Conservation (phyloP, 2,113 vertebrate genomes). For the Pandion haliaetus region DNA sequence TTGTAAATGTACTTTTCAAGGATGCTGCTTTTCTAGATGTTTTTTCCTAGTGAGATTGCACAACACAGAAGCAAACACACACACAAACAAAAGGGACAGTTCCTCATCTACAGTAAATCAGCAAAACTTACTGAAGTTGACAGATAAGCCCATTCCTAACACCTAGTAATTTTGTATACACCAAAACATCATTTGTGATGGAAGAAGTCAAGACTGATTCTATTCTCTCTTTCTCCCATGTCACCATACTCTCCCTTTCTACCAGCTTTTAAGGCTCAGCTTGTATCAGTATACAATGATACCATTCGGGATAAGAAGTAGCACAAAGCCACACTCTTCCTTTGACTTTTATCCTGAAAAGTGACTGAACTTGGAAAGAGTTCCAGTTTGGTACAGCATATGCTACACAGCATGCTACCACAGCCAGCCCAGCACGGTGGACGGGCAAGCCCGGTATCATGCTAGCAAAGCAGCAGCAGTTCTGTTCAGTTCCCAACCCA, state of each 20-base stretch:
- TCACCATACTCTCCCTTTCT: background rate
- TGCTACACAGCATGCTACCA: background rate
- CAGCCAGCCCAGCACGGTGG: rapidly evolving
- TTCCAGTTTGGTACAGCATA: background rate
- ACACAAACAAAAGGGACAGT: background rate
- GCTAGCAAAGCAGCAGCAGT: background rate
- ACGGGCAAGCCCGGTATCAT: background rate
- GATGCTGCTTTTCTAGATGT: background rate
- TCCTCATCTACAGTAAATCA: background rate
- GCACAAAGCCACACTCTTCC: background rate
- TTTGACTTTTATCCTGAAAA: background rate
- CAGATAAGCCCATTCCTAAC: background rate
- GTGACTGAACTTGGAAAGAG: background rate
- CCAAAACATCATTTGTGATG: background rate
- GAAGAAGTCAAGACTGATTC: background rate
- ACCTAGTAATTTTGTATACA: background rate
- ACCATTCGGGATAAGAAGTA: background rate
- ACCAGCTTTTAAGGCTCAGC: background rate
- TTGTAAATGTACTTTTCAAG: background rate
- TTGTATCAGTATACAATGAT: too few species aligned
- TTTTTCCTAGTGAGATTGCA: background rate
- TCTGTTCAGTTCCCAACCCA: background rate
- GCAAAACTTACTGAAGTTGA: background rate
- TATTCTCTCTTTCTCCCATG: background rate
- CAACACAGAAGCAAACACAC: background rate